Conservation (phyloP, 2,888 invertebrate genomes). For the Drosophila pegasa region DNA sequence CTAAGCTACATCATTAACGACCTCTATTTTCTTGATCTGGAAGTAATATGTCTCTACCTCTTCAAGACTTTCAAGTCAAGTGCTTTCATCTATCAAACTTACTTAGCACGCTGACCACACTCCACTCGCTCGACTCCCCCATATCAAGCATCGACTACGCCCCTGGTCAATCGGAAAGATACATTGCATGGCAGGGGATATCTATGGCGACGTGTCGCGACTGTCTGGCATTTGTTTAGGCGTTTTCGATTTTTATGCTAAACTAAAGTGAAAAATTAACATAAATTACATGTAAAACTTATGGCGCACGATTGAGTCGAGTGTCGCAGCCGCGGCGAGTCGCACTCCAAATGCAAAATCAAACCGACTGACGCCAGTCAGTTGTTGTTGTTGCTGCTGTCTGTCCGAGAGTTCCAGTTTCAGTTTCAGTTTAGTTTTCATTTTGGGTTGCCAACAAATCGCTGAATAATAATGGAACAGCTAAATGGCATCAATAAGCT, state of each 20-base stretch:
- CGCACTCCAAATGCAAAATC: slow-evolving; percentile 46
- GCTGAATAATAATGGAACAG: slow-evolving; percentile 68
- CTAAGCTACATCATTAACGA: too few relatives aligned
- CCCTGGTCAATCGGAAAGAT: slow-evolving; percentile 5
- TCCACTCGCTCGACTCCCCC: too few relatives aligned
- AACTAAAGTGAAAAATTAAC: slow-evolving; percentile 66
- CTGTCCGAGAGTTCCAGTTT: slow-evolving; percentile 25
- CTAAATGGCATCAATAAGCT: slow-evolving; percentile 73
- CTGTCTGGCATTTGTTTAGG: slow-evolving; percentile 71
- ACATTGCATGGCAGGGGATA: slow-evolving; percentile 32
- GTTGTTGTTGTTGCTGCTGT: slow-evolving; percentile 1
- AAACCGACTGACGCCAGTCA: slow-evolving; percentile 48
- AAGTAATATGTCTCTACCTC: too few relatives aligned
- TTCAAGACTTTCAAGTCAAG: too few relatives aligned
- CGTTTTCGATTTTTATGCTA: slow-evolving; percentile 68
- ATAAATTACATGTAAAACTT: slow-evolving; percentile 57
- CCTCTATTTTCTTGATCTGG: too few relatives aligned
- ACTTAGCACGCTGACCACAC: too few relatives aligned
- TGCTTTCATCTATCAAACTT: too few relatives aligned
- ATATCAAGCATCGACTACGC: not conserved
- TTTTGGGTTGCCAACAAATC: slow-evolving; percentile 59
- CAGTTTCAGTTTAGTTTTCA: not conserved
- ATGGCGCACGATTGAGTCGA: slow-evolving; percentile 48
- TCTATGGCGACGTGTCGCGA: slow-evolving; percentile 42
- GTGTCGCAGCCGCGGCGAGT: slow-evolving; percentile 9